These are phyloP conservation scores for Phaenicophaeus curvirostris DNA, from an alignment of 2,797 vertebrate genomes.

Conservation along the genomic window DNA sequence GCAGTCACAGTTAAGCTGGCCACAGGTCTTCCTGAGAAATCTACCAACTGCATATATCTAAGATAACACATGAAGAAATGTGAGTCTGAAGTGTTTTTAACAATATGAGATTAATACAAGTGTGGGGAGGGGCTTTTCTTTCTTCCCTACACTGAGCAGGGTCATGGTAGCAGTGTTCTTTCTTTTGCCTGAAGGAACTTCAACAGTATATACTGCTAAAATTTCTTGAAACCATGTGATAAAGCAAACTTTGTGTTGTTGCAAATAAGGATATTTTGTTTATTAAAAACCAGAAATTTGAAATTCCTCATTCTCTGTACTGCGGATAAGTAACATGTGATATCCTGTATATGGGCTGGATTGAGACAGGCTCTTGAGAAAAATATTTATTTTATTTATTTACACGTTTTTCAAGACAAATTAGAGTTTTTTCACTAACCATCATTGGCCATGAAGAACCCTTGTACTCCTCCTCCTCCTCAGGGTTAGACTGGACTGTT, in stretches of 20 bases:
- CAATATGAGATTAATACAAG: not conserved
- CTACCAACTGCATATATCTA: not conserved
- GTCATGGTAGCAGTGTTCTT: not conserved
- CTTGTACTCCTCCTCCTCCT: not conserved
- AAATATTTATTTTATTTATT: not conserved
- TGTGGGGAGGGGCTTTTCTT: not conserved
- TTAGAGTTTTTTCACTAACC: not conserved
- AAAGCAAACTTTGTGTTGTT: not conserved
- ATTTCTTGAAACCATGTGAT: not conserved
- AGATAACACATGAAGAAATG: not conserved
- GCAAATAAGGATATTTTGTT: not conserved
- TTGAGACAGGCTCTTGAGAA: not conserved
- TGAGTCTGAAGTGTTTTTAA: not conserved
- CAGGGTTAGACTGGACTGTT: not conserved
- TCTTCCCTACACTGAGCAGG: not conserved
- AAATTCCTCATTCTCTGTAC: not conserved
- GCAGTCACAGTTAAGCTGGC: not conserved
- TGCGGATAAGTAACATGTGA: not conserved
- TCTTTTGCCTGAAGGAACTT: not conserved
- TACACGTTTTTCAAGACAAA: not conserved
- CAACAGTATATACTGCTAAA: not conserved
- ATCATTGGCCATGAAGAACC: not conserved
- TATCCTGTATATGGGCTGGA: not conserved
- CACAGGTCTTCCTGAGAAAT: not conserved
- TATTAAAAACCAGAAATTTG: not conserved